Base-by-base conservation (phyloP, 2,113 vertebrate species). In the Laterallus jamaicensis region DNA sequence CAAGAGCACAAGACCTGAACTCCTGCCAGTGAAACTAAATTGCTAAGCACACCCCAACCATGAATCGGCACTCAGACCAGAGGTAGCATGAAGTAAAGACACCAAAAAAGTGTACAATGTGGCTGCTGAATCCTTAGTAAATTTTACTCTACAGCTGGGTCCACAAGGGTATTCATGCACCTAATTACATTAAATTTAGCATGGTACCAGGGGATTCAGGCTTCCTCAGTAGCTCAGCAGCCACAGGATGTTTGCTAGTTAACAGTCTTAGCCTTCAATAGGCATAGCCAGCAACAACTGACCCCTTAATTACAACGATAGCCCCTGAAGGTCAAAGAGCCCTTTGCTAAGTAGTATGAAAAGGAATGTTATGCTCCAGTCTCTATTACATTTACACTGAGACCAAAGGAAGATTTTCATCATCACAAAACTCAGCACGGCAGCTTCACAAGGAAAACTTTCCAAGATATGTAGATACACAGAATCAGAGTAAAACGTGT, bases 21-120 rank as follows among this genome's bases (percentile, higher is more conserved):
- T 49, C 26, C 52, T 42, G 25, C 12, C 70, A 40, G 3, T 6
- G 12, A 35, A 55, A 71, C 18, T 29, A 40, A 71, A 24, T 14
- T 19, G 26, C 35, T 17, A 86, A 66, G 15, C 5, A 18, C 32
- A 35, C 15, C 42, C 39, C 47, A 29, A 40, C 21, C 28, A 52
- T 1, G 0, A 39, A 50, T 5, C 1, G 0, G 31, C 26, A 26
- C 31, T 76, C 47, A 20, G 25, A 64, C 29, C 63, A 59, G 20
- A 77, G 40, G 40, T 40, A 77, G 52, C 16, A 63, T 60, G 39
- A 59, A 85, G 44, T 49, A 84, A 71, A 88, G n/a, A 7, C 62
- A 55, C 49, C 18, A 50, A 54, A 64, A 32, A 69, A 54, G 20
- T 3, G 6, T 5, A n/a, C 15, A 69, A 14, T 20, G 39, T 0